Conservation (phyloP, 2,797 vertebrate genomes). For the Psittacula derbiana region DNA sequence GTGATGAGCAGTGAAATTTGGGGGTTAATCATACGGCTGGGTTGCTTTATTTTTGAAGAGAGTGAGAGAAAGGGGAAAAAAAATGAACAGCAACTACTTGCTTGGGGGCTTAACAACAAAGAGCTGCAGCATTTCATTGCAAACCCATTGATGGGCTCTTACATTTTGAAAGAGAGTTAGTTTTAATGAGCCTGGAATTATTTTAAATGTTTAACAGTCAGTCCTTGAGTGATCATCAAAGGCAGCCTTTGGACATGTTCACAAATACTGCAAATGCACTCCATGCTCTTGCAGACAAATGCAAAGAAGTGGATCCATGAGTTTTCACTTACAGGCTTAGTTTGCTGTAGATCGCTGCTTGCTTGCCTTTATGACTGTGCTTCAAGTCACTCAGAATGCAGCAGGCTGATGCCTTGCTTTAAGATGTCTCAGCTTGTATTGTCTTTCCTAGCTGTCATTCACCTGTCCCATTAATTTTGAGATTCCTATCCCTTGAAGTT, state of each 20-base stretch:
- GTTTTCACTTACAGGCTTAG: slow-evolving; percentile 46
- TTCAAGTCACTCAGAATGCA: slow-evolving; percentile 29
- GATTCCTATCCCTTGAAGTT: slow-evolving; percentile 54
- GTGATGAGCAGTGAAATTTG: slow-evolving; percentile 10
- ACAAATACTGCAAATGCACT: slow-evolving; percentile 51
- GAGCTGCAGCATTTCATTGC: slow-evolving; percentile 7
- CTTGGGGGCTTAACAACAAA: slow-evolving; percentile 38
- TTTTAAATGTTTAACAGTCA: slow-evolving; percentile 67
- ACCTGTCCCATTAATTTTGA: slow-evolving; percentile 58
- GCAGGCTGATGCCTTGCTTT: slow-evolving; percentile 45
- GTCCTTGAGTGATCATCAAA: slow-evolving; percentile 60
- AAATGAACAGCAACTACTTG: not conserved
- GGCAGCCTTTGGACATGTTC: slow-evolving; percentile 41
- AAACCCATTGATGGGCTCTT: slow-evolving; percentile 1
- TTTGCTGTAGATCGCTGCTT: slow-evolving; percentile 56
- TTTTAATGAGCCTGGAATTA: slow-evolving; percentile 63
- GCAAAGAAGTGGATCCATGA: slow-evolving; percentile 38
- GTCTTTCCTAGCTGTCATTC: slow-evolving; percentile 43
- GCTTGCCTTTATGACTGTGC: slow-evolving; percentile 32
- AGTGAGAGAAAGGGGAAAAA: not conserved
- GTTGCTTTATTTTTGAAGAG: not conserved
- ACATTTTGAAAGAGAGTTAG: slow-evolving; percentile 44
- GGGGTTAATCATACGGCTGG: slow-evolving; percentile 6
- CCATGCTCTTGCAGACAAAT: slow-evolving; percentile 25
- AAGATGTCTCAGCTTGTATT: not conserved